Base-by-base conservation (phyloP, 2,888 invertebrate species). In the Harpagoxenus sublaevis region DNA sequence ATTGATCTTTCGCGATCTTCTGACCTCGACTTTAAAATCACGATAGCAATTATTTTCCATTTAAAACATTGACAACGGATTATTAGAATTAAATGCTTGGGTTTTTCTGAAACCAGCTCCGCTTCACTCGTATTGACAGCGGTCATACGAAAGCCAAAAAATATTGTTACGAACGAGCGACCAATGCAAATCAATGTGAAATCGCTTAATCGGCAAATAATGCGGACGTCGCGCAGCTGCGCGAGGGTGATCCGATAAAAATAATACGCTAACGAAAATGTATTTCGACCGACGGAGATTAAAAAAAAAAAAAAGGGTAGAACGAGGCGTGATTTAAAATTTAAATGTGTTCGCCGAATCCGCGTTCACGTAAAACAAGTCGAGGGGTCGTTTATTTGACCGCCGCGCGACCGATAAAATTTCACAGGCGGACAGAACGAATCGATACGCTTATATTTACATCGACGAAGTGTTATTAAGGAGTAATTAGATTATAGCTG, bases 311-410 rank as follows among this genome's bases (percentile, higher is more conserved):
- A 77, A 65, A 68, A 31, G 45, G 2, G 4, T 15, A 70, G 60
- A 60, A 60, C 60, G 70, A 23, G 60, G 71, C 60, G 28, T 39
- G 79, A 81, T 81, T 81, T 81, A 81, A 81, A 81, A 71, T 81
- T 81, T 81, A 81, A 81, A 81, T 81, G 79, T 60, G 71, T 60
- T 60, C 60, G 71, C 18, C 39, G 79, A 71, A 71, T 81, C 60
- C 71, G 48, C 71, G 60, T 81, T 81, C 79, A 18, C 48, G 71
- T 71, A 81, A 81, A 81, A 81, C 79, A 81, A 71, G 79, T 81
- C 71, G 60, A 51, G 12, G 12, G 71, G 45, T 71, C 60, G 71
- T 81, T 81, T 71, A 81, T 81, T 81, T 81, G 60, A 28, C n/a
- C 48, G 60, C 48, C 39, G 48, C 18, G 39, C 48, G 39, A 39